These are phyloP conservation scores for Limnephilus rhombicus DNA, from an alignment of 2,888 invertebrate genomes.

Conservation along the genomic window DNA sequence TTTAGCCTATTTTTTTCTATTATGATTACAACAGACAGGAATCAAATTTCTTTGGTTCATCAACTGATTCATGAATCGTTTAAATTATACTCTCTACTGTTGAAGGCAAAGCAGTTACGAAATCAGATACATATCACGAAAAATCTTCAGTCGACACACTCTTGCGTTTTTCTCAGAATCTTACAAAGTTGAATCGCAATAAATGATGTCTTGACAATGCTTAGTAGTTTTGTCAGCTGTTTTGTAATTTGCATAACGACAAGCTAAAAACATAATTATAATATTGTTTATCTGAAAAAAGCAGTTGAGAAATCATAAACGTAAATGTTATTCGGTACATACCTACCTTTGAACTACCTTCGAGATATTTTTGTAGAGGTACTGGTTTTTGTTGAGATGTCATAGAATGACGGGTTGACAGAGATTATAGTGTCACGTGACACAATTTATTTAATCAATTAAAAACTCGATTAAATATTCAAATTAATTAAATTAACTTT, in stretches of 20 bases:
- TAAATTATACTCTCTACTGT: neutral
- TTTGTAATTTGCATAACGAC: neutral
- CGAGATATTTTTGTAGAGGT: neutral
- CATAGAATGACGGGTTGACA: neutral
- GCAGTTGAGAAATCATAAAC: too few species aligned
- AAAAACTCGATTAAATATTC: too few species aligned
- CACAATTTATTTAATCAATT: neutral
- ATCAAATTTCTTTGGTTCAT: neutral
- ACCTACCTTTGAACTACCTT: neutral
- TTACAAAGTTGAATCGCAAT: neutral
- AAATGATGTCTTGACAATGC: neutral
- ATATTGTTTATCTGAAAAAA: neutral
- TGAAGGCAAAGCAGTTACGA: neutral
- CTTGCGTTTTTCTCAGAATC: neutral
- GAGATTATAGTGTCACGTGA: neutral
- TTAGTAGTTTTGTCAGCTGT: too few species aligned
- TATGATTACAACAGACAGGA: neutral
- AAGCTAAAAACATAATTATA: neutral
- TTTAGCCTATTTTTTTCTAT: neutral
- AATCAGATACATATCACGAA: neutral
- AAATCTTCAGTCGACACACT: neutral
- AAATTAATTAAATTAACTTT: too few species aligned
- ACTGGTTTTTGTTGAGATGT: neutral
- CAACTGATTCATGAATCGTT: neutral
- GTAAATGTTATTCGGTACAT: too few species aligned